Percentiles rank a stretch among this genome's conserved stretches.
These are phyloP conservation scores for Dicaeum eximium DNA, from an alignment of 2,113 vertebrate species.

Conservation along the genomic window DNA sequence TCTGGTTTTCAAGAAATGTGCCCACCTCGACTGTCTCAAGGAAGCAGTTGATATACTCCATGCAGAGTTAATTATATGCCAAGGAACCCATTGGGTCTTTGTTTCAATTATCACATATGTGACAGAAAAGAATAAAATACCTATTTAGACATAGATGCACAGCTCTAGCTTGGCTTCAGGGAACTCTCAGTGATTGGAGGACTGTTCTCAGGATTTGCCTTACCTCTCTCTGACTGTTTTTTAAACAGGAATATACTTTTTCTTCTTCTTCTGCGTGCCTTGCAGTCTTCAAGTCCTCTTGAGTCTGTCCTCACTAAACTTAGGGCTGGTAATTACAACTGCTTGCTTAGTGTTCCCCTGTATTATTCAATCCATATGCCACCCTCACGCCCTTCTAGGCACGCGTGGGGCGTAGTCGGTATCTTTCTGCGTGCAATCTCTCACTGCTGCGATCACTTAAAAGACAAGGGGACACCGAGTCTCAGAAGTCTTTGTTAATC, in stretches of 20 bases:
- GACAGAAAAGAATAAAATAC: neutral
- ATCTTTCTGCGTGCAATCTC: neutral
- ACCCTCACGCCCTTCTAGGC: neutral
- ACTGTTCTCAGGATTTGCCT: neutral
- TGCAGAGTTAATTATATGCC: neutral
- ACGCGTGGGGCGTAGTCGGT: rapidly evolving
- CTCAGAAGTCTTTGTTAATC: neutral
- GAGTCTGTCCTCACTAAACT: neutral
- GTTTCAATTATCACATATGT: neutral
- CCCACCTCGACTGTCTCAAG: neutral
- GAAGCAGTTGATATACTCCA: neutral
- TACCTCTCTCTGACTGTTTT: neutral
- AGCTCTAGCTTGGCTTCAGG: neutral
- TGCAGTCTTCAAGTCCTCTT: neutral
- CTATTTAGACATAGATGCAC: neutral
- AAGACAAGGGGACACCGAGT: neutral
- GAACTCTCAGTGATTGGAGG: neutral
- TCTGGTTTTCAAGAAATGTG: neutral
- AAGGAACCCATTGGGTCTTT: neutral
- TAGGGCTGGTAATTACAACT: neutral
- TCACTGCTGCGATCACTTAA: neutral
- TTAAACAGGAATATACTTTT: neutral
- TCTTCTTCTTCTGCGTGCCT: neutral
- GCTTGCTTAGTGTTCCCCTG: neutral
- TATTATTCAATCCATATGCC: neutral